These are phyloP conservation scores for Danio albolineatus DNA, from an alignment of 2,797 vertebrate species.

Conservation along the genomic window DNA sequence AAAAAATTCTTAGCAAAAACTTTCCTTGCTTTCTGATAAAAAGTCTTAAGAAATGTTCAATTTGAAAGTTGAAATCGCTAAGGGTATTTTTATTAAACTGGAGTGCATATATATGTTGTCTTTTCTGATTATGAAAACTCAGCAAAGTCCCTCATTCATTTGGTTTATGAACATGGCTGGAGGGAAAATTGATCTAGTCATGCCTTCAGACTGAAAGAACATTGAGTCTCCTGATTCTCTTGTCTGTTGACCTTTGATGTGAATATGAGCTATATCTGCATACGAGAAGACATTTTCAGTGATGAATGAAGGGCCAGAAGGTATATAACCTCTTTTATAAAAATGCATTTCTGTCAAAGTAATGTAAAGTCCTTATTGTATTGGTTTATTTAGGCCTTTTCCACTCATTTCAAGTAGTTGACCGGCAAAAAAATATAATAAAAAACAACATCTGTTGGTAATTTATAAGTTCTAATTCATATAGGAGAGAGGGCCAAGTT, in stretches of 20 bases:
- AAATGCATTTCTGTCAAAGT: not conserved
- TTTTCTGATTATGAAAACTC: not conserved
- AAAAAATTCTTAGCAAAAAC: not conserved
- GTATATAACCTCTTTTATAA: conserved; percentile 6
- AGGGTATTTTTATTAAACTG: not conserved
- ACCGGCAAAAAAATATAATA: too few species aligned
- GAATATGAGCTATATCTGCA: conserved; percentile 38
- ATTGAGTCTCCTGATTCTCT: conserved; percentile 64
- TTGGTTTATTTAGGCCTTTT: not conserved
- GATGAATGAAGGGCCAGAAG: not conserved
- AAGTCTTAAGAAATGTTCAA: not conserved
- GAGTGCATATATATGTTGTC: not conserved
- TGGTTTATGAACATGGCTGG: conserved; percentile 58
- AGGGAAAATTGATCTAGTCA: conserved; percentile 59
- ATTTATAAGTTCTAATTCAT: not conserved
- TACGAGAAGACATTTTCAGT: not conserved
- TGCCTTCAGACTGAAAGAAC: conserved; percentile 63
- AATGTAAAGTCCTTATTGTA: not conserved
- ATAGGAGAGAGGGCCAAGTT: not conserved
- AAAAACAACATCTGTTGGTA: not conserved
- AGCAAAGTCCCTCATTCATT: conserved; percentile 10
- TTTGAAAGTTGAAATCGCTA: not conserved
- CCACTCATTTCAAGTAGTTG: not conserved
- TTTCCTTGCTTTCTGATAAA: not conserved
- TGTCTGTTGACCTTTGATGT: conserved; percentile 52